A percentile compares a stretch with the other conserved stretches of the same genome.
These are phyloP conservation scores for Tetramorium alpestre DNA, from an alignment of 1,140 invertebrate species.

Conservation along the genomic window DNA sequence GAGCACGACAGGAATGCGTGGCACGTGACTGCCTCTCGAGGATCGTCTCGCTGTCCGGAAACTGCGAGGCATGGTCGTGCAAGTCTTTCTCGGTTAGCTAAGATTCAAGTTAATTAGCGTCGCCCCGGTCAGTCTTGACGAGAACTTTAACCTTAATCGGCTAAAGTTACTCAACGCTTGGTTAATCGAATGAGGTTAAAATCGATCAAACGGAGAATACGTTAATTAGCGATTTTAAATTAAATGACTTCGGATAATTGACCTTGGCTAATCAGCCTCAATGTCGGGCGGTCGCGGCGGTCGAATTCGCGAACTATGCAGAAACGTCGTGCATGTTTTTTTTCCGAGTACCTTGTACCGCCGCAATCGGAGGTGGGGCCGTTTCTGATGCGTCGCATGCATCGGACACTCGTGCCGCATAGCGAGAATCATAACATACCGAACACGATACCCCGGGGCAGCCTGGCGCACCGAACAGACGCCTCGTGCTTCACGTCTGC, in stretches of 20 bases:
- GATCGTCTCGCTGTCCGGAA: conserved; percentile 19
- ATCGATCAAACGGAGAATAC: background rate
- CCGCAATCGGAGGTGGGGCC: background rate
- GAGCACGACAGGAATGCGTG: conserved; percentile 61
- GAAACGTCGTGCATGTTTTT: background rate
- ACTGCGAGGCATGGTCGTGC: background rate
- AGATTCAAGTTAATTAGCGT: conserved; percentile 32
- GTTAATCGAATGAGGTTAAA: background rate
- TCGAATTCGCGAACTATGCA: background rate
- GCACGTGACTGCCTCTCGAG: conserved; percentile 54
- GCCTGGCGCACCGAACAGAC: conserved; percentile 29
- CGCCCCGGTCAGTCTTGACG: background rate
- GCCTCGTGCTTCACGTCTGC: conserved; percentile 38
- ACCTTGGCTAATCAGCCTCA: background rate
- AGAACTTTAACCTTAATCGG: background rate
- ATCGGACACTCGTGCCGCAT: background rate
- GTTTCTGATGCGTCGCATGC: conserved; percentile 12
- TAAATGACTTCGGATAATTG: background rate
- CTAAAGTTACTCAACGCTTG: background rate
- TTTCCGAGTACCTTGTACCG: background rate
- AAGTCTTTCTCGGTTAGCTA: background rate
- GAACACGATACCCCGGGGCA: background rate
- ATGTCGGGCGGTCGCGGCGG: background rate
- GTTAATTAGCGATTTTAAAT: background rate
- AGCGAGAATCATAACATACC: conserved; percentile 23